Evolutionary conservation across 1,140 invertebrate species (phyloP), one percentile per base, ranked within the genome.

Genomic region (Drosophila rufa): DNA sequence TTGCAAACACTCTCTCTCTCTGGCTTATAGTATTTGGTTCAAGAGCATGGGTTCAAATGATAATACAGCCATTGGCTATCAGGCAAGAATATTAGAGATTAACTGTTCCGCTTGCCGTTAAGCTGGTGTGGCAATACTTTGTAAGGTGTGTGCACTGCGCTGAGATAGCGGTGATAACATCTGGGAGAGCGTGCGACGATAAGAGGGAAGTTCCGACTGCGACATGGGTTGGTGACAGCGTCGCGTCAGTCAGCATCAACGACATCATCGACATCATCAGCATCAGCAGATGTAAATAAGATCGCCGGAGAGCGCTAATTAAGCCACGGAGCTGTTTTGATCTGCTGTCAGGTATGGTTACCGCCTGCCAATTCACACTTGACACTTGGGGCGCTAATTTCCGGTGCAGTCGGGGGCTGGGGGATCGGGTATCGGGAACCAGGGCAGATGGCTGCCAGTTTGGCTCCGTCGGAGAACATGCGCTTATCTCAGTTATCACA

Each of bases 361-460:
- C 80, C 85, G 74, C 62, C 82, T 90, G 78, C 55, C 84, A 90
- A 89, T 89, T 89, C 85, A 90, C 84, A 89, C 84, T 90, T 86
- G 83, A 87, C 83, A 83, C 83, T 80, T 83, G 71, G 70, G 51
- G 84, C 80, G 83, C 80, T 87, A 87, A 87, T 87, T 87, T 87
- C 77, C 80, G 82, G 48, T 83, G 80, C 84, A 83, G 45, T 45
- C 38, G 15, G 30, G n/a, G 33, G 42, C 8, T 14, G 17, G 17
- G 17, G 15, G 25, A 42, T 8, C 25, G 60, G 46, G 17, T 4
- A 15, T 45, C 4, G 38, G 46, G 14, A 25, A n/a, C 57, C 53
- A 64, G 71, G 58, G 43, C 40, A 58, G 75, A 57, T 64, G 50
- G 30, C 48, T 47, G 51, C 30, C 58, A 69, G 50, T 25, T 48